Conservation (phyloP, 2,113 vertebrate genomes). For the Rhinolophus ferrumequinum region DNA sequence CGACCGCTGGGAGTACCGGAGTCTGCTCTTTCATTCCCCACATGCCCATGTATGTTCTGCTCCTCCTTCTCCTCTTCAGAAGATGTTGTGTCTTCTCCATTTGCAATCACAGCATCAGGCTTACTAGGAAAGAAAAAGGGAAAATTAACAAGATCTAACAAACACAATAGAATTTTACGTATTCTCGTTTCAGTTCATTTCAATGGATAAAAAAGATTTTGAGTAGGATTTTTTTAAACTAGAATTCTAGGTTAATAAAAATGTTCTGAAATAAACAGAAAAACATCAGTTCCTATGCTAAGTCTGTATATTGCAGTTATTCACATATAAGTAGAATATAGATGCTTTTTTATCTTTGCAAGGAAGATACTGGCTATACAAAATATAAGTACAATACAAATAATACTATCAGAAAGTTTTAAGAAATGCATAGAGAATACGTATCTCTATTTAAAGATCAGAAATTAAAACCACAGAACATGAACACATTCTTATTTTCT, state of each 20-base stretch:
- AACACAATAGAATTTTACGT: neutral
- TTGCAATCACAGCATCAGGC: conserved; percentile 85
- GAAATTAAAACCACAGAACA: neutral
- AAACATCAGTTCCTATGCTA: neutral
- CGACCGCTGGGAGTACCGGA: conserved; percentile 71
- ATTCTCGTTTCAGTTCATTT: neutral
- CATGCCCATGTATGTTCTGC: conserved; percentile 63
- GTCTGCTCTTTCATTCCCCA: conserved; percentile 41
- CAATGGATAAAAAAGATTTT: neutral
- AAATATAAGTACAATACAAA: neutral
- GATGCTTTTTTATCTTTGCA: neutral
- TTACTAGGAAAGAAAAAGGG: conserved; percentile 80
- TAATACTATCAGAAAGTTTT: neutral
- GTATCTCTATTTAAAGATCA: neutral
- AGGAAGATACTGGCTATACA: neutral
- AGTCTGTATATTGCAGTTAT: neutral
- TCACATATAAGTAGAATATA: conserved; percentile 7
- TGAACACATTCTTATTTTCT: neutral
- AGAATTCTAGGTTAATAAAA: conserved; percentile 16
- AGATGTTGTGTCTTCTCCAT: conserved; percentile 89
- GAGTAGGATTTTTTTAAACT: neutral
- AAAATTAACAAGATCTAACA: neutral
- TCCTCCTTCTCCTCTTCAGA: conserved; percentile 92
- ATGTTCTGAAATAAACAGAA: conserved; percentile 2
- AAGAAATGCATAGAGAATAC: neutral